Conservation (phyloP, 2,113 vertebrate species). For the Barnardius zonarius region DNA sequence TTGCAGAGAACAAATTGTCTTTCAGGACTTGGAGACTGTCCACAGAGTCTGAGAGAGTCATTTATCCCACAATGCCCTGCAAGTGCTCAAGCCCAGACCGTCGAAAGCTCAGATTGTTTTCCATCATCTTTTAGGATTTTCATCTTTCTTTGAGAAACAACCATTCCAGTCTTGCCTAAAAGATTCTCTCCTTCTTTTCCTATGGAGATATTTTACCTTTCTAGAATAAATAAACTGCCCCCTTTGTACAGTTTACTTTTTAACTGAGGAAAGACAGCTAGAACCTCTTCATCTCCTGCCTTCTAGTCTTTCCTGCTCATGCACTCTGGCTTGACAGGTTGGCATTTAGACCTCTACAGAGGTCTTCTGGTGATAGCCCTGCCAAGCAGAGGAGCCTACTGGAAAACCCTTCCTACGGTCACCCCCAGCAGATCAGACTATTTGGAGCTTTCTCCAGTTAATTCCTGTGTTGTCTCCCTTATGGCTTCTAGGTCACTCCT, state of each 20-base stretch:
- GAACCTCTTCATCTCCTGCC: neutral
- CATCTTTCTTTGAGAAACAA: neutral
- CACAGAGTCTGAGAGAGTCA: fast-evolving
- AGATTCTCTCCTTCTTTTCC: neutral
- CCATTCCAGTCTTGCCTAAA: neutral
- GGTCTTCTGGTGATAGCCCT: neutral
- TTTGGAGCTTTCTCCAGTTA: neutral
- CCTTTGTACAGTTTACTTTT: neutral
- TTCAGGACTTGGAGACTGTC: neutral
- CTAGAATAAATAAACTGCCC: fast-evolving
- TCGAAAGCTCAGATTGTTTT: neutral
- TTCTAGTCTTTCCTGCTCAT: neutral
- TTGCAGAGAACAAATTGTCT: neutral
- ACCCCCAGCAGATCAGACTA: neutral
- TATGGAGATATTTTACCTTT: neutral
- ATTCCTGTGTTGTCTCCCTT: neutral
- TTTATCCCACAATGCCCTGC: neutral
- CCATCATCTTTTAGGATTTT: neutral
- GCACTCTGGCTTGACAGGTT: neutral
- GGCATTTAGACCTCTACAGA: neutral
- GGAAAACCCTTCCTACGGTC: neutral
- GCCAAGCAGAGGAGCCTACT: neutral
- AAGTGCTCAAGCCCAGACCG: neutral
- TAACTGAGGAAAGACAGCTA: neutral
- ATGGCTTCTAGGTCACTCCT: neutral